Evolutionary conservation across 1,140 invertebrate species (phyloP), one percentile per base, ranked within the genome.

Genomic region (Drepana arcuata): DNA sequence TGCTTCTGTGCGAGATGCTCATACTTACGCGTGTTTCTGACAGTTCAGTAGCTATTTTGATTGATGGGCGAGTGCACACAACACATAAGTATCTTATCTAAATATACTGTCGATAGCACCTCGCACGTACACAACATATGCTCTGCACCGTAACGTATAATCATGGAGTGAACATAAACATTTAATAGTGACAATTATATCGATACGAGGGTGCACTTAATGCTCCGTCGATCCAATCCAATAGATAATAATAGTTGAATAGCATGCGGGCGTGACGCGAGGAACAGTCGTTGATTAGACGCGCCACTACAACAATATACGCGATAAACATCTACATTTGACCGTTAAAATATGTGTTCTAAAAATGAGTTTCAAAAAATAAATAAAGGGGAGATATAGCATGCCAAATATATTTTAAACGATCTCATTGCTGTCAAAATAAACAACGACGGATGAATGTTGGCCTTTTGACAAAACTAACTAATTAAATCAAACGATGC

Each of bases 241-340:
- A 32, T 12, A 26, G 34, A 36, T 26, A 33, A 41, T 41, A 53
- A 46, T n/a, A n/a, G n/a, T n/a, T n/a, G n/a, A n/a, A n/a, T n/a
- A n/a, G n/a, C 52, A 68, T 64, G 60, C 63, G 57, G 59, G 61
- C 49, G 54, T 40, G 44, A 54, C 53, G 55, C 62, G 56, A 54
- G 54, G 49, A 53, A 64, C 38, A 41, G 54, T 57, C 55, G 58
- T 59, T 56, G 49, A 63, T 61, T 64, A 54, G 45, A 45, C 59
- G 56, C 58, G 44, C 45, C 50, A 54, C 30, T 56, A 48, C 45
- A 48, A 44, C 46, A 41, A 48, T 36, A 54, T 39, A 60, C 40
- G 38, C 35, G 59, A 58, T 64, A 64, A 65, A 59, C 47, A 62
- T 67, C 51, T 54, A 43, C 30, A 48, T 52, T 47, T 31, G 26